phyloP scores from a whole-genome alignment of 2,113 vertebrate species.

The Bos javanicus region DNA sequence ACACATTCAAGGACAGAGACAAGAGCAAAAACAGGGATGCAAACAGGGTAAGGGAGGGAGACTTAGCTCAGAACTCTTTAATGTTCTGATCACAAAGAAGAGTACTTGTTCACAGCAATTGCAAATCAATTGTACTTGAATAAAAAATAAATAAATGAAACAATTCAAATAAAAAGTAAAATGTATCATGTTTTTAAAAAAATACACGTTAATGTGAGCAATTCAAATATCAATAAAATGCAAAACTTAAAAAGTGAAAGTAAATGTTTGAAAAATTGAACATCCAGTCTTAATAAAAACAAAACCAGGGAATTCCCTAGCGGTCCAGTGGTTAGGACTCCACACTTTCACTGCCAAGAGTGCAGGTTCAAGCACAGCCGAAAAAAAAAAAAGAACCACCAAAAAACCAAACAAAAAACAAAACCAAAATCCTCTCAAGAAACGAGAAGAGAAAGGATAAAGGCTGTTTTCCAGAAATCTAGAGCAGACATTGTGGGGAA shows the following conservation, averaged over 20 bases:
- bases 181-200: neutral
- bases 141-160: neutral
- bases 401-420: neutral
- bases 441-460: neutral
- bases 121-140: neutral
- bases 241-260: neutral
- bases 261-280: neutral
- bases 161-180: neutral
- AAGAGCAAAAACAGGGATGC: neutral
- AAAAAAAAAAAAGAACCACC: neutral
- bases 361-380: neutral
- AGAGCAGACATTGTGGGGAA: neutral
- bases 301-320: neutral
- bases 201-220: neutral
- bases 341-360: neutral
- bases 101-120: neutral
- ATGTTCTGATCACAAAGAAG: neutral
- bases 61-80: neutral
- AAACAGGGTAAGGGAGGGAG: neutral
- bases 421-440: neutral
- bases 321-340: neutral
- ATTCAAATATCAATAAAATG: neutral
- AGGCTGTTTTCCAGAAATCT: neutral
- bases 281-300: neutral
- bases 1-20: neutral